Percentiles rank a stretch among this genome's conserved stretches.
Evolutionary conservation across 2,113 vertebrate species (phyloP).

Genomic region (Peromyscus polionotus): DNA sequence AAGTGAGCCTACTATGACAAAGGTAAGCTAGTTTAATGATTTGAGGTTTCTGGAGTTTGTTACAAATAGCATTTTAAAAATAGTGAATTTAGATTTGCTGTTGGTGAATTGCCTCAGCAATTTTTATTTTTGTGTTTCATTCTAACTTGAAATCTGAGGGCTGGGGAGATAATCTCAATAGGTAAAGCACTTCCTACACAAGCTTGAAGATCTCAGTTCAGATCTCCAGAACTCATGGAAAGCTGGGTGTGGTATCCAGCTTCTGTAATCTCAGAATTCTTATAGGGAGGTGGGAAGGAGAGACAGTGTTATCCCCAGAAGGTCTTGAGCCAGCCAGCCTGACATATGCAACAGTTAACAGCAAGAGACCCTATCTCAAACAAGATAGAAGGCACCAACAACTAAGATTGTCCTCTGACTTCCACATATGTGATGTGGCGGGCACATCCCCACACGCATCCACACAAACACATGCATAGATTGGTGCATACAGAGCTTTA

Average conservation of each 20-base stretch:
- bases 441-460: background rate
- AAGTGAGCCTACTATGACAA: slow-evolving; percentile 25
- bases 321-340: background rate
- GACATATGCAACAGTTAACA: background rate
- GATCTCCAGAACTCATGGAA: background rate
- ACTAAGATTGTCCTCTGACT: background rate
- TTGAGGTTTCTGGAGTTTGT: slow-evolving; percentile 24
- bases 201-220: background rate
- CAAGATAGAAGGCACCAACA: background rate
- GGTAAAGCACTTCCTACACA: background rate
- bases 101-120: background rate
- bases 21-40: background rate
- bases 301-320: background rate
- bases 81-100: slow-evolving; percentile 23
- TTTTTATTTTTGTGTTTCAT: slow-evolving; percentile 49
- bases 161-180: background rate
- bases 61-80: slow-evolving; percentile 1
- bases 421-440: background rate
- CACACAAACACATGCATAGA: background rate
- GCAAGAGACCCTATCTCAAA: background rate
- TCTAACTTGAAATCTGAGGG: slow-evolving; percentile 29
- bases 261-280: background rate
- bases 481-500: background rate
- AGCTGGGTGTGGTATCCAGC: background rate
- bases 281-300: background rate